Evolutionary conservation across 2,113 vertebrate genomes (phyloP).

Genomic region (Sclerurus mexicanus): DNA sequence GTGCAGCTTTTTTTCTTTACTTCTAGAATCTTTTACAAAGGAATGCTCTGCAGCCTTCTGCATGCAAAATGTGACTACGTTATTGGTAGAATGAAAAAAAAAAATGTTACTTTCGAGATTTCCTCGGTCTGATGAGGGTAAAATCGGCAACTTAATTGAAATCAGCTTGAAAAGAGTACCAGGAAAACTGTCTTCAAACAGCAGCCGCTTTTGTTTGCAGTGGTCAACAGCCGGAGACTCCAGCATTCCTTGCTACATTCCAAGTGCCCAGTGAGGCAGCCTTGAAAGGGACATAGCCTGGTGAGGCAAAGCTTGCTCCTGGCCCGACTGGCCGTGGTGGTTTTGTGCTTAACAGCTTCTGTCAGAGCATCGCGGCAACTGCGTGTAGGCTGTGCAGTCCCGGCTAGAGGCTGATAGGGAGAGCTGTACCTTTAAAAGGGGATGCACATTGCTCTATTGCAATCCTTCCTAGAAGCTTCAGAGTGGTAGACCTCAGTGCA

Average conservation of each 20-base stretch:
- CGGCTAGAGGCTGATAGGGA: neutral
- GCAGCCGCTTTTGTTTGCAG: neutral
- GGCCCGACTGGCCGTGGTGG: neutral
- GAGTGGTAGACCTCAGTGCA: neutral
- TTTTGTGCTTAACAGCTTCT: neutral
- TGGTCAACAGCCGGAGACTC: neutral
- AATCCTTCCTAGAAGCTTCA: neutral
- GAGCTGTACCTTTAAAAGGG: neutral
- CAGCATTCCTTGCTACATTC: slow-evolving; percentile 57
- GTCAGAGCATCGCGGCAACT: neutral
- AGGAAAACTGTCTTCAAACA: neutral
- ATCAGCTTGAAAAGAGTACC: neutral
- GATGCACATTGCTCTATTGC: neutral
- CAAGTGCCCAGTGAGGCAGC: neutral
- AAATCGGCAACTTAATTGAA: neutral
- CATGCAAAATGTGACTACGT: rapidly evolving
- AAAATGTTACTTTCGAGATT: neutral
- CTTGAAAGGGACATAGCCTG: neutral
- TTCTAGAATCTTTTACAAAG: neutral
- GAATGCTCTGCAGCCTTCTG: neutral
- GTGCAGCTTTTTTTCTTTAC: neutral
- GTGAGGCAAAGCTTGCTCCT: neutral
- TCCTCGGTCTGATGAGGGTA: neutral
- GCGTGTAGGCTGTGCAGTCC: neutral
- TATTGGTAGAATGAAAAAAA: neutral